Evolutionary conservation across 2,797 vertebrate genomes (phyloP).

Genomic region (Spheniscus humboldti): DNA sequence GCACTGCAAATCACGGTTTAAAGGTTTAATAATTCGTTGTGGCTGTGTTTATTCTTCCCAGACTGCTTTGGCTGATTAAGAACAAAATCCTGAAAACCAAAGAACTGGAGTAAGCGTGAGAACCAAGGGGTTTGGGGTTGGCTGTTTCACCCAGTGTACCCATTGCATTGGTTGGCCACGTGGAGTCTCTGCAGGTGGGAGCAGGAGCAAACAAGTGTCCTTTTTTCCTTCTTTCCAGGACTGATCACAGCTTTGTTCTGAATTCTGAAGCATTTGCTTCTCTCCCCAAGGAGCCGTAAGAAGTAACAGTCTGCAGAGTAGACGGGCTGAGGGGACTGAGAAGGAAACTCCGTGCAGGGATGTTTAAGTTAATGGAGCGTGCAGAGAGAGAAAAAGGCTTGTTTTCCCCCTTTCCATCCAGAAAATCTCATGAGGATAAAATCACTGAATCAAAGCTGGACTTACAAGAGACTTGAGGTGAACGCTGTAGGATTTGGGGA

Average conservation of each 20-base stretch:
- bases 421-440: background rate
- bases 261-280: background rate
- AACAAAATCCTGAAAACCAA: background rate
- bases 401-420: background rate
- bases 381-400: background rate
- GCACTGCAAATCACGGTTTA: background rate
- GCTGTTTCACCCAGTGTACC: background rate
- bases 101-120: background rate
- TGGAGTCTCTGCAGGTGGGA: background rate
- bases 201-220: background rate
- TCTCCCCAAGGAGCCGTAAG: background rate
- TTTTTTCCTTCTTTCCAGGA: background rate
- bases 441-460: background rate
- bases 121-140: background rate
- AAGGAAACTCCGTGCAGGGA: background rate
- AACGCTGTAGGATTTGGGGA: background rate
- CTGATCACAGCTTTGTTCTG: background rate
- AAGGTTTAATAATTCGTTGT: background rate
- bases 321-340: background rate
- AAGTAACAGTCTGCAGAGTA: background rate
- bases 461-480: background rate
- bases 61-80: background rate
- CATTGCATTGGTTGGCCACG: fast-evolving
- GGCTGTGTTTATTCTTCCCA: background rate
- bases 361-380: background rate